phyloP scores from a whole-genome alignment of 2,113 vertebrate species.

The Clarias batrachus region DNA sequence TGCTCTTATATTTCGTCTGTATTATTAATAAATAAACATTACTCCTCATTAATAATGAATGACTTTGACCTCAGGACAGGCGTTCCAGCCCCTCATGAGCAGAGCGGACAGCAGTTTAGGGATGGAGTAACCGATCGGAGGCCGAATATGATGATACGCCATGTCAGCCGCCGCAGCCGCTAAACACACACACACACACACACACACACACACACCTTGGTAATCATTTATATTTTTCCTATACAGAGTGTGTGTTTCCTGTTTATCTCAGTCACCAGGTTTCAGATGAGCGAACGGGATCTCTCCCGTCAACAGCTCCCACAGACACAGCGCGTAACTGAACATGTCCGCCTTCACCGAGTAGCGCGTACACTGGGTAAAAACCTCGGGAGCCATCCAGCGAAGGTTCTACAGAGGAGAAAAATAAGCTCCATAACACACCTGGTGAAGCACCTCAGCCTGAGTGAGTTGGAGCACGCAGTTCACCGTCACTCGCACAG shows the following conservation, averaged over 20 bases:
- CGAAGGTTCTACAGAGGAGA: slow-evolving; percentile 78
- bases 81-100: slow-evolving; percentile 90
- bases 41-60: not conserved
- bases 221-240: not conserved
- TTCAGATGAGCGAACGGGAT: slow-evolving; percentile 93
- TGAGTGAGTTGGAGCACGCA: not conserved
- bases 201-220: not conserved
- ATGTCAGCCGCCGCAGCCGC: slow-evolving; percentile 90
- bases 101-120: slow-evolving; percentile 88
- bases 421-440: not conserved
- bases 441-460: not conserved
- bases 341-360: slow-evolving; percentile 93
- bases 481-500: too few relatives aligned
- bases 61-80: slow-evolving; percentile 82
- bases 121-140: slow-evolving; percentile 90
- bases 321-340: slow-evolving; percentile 92
- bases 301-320: slow-evolving; percentile 91
- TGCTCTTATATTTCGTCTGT: not conserved
- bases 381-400: slow-evolving; percentile 96
- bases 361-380: slow-evolving; percentile 91
- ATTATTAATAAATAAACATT: too few relatives aligned
- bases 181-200: slow-evolving; percentile 53
- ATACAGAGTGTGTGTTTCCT: not conserved
- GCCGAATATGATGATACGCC: slow-evolving; percentile 91
- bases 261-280: slow-evolving; percentile 75